Evolutionary conservation across 2,888 invertebrate genomes (phyloP).

Genomic region (Tetheella fluctuosa): DNA sequence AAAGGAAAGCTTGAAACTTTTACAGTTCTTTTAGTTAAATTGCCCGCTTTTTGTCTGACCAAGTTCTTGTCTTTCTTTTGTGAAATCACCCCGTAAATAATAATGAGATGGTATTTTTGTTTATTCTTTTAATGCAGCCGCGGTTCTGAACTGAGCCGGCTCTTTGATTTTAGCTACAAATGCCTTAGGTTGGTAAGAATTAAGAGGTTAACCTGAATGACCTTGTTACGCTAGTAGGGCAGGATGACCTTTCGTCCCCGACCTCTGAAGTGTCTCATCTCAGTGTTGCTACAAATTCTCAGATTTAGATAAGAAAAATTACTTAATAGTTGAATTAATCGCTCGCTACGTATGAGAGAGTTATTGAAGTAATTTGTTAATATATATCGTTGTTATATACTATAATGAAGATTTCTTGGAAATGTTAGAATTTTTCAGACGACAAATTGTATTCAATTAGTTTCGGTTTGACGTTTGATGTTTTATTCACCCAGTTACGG

Average conservation of each 20-base stretch:
- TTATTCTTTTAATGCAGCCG: slow-evolving; percentile 25
- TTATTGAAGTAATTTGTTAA: no score
- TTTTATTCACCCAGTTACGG: slow-evolving; percentile 5
- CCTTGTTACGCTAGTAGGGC: slow-evolving; percentile 13
- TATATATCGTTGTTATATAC: no score
- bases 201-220: slow-evolving; percentile 26
- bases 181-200: slow-evolving; percentile 17
- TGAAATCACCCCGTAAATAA: slow-evolving; percentile 8
- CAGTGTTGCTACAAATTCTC: not conserved
- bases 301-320: not conserved
- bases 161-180: slow-evolving; percentile 23
- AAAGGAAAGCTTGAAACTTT: slow-evolving; percentile 1
- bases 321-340: no score
- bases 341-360: no score
- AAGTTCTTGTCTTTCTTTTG: slow-evolving; percentile 9
- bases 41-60: slow-evolving; percentile 8
- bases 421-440: not conserved
- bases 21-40: slow-evolving; percentile 9
- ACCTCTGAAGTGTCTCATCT: slow-evolving; percentile 17
- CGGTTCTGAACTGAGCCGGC: not conserved
- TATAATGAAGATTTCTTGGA: not conserved
- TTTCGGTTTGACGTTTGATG: slow-evolving; percentile 2
- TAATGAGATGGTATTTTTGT: slow-evolving; percentile 18
- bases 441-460: slow-evolving; percentile 4
- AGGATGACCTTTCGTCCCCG: slow-evolving; percentile 13